Percentiles rank a stretch among this genome's conserved stretches.
These are phyloP conservation scores for Drosophila kuntzei DNA, from an alignment of 2,888 invertebrate species.

Conservation along the genomic window DNA sequence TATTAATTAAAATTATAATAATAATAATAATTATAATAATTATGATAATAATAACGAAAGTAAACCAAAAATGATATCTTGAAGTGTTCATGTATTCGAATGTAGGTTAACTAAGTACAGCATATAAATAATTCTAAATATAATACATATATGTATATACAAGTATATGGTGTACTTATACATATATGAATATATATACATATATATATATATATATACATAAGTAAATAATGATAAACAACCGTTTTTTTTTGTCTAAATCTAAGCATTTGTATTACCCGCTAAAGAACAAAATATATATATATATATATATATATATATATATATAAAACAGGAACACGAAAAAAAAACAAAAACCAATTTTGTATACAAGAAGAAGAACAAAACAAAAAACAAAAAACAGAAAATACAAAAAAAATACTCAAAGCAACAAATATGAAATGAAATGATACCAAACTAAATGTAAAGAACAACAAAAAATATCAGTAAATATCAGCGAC, in stretches of 20 bases:
- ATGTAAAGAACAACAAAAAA: constrained; percentile 61
- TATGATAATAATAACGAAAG: constrained; percentile 18
- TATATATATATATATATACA: constrained; percentile 43
- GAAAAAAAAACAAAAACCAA: constrained; percentile 49
- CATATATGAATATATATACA: constrained; percentile 29
- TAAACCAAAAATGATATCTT: constrained; percentile 68
- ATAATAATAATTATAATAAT: constrained; percentile 23
- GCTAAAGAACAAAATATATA: constrained; percentile 54
- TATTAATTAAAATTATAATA: constrained; percentile 12
- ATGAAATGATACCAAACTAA: constrained; percentile 49
- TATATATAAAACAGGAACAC: constrained; percentile 20
- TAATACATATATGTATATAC: constrained; percentile 45
- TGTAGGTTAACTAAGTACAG: constrained; percentile 74
- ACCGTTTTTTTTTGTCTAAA: constrained; percentile 65
- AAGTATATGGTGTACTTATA: constrained; percentile 43
- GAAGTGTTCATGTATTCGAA: constrained; percentile 81
- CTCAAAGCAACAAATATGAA: constrained; percentile 29
- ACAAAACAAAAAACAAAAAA: constrained; percentile 35
- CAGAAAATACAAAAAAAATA: constrained; percentile 27
- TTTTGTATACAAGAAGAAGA: constrained; percentile 65
- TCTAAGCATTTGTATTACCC: constrained; percentile 78
- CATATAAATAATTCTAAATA: constrained; percentile 65
- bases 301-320: constrained; percentile 8
- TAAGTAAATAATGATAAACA: constrained; percentile 45
- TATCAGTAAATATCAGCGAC: constrained; percentile 75